A percentile compares a stretch with the other conserved stretches of the same genome.
phyloP scores from a whole-genome alignment of 2,888 invertebrate species.

The Arrhopalites spinosus region DNA sequence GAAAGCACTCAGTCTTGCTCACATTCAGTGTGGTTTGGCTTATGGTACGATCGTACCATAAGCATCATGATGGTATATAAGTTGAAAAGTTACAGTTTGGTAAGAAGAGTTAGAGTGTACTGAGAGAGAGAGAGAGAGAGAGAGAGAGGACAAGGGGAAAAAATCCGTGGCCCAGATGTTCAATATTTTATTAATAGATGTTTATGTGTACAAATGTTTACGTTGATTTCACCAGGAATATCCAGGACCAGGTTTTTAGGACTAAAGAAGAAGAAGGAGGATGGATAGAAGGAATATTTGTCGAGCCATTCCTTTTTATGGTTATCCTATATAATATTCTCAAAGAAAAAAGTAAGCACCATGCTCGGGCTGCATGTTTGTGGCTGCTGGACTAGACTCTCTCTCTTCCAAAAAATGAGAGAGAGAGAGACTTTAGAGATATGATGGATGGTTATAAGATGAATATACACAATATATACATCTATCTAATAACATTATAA shows the following conservation, averaged over 20 bases:
- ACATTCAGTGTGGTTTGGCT: too few relatives aligned
- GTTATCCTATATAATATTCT: background rate
- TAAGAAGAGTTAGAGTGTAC: too few relatives aligned
- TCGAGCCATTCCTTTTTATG: background rate
- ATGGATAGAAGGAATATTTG: background rate
- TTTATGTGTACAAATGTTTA: slow-evolving; percentile 17
- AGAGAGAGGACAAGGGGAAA: background rate
- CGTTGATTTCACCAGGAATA: slow-evolving; percentile 15
- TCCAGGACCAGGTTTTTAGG: slow-evolving; percentile 2
- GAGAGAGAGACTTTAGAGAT: too few relatives aligned
- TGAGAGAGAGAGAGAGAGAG: slow-evolving; percentile 6
- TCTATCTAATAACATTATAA: background rate
- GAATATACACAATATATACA: background rate
- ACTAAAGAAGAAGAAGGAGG: too few relatives aligned
- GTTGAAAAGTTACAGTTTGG: too few relatives aligned
- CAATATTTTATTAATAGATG: slow-evolving; percentile 17
- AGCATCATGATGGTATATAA: too few relatives aligned
- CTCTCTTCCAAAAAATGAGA: too few relatives aligned
- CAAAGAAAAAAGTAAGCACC: too few relatives aligned
- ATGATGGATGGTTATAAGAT: too few relatives aligned
- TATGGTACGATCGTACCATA: too few relatives aligned
- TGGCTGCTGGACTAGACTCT: too few relatives aligned
- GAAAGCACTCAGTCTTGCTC: background rate
- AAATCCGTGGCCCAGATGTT: slow-evolving; percentile 15
- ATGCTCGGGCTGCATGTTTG: too few relatives aligned